Evolutionary conservation across 2,113 vertebrate genomes (phyloP).

Genomic region (Chaetura pelagica): DNA sequence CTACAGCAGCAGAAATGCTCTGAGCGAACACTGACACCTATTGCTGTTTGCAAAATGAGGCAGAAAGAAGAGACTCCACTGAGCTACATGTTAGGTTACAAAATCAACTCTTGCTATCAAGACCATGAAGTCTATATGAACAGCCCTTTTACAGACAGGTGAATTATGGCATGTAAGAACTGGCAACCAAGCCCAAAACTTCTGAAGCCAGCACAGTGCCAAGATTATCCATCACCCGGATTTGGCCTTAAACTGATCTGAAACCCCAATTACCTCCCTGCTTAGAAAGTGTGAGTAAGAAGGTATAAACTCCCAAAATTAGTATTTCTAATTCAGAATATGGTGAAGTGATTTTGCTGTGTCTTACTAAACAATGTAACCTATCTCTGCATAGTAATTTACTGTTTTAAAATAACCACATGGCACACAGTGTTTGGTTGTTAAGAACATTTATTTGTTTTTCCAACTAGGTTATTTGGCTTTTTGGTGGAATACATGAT

Average conservation of each 20-base stretch:
- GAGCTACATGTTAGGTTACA: neutral
- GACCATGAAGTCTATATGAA: neutral
- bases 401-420: neutral
- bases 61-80: neutral
- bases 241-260: neutral
- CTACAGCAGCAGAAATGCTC: neutral
- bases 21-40: neutral
- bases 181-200: neutral
- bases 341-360: neutral
- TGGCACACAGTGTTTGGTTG: neutral
- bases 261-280: neutral
- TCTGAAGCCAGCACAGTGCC: neutral
- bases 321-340: neutral
- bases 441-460: neutral
- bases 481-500: neutral
- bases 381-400: neutral
- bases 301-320: conserved; percentile 11
- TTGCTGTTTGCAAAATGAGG: neutral
- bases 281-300: neutral
- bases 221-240: neutral
- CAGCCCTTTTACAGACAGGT: neutral
- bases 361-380: neutral
- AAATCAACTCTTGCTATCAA: neutral
- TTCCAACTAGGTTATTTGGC: neutral
- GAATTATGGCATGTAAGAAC: neutral